Base-by-base conservation (phyloP, 2,113 vertebrate genomes). In the Atrichornis clamosus region DNA sequence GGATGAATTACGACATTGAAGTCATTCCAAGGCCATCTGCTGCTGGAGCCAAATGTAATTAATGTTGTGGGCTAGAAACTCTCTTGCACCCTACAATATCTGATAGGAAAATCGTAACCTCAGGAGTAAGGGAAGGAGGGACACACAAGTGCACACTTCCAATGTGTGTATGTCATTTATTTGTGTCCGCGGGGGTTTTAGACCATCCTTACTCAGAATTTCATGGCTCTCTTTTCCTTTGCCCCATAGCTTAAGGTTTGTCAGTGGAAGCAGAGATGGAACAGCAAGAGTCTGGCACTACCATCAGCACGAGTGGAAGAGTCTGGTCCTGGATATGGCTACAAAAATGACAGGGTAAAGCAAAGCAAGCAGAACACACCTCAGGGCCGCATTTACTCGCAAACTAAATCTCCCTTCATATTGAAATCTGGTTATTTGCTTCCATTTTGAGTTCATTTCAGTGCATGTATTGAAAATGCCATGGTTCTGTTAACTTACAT, bases 291-390 rank as follows among this genome's bases (percentile, higher is more conserved):
- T 99, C 72, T 99, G 99, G 99, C 99, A 98, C 35, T 99, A 99
- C 95, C 99, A 99, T 90, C 98, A 99, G 91, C 99, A 99, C 33
- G 99, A 99, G 13, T 99, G 99, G 99, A 99, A 99, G 96, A 99
- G 98, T 87, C 84, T 98, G 41, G 97, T 98, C 73, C 97, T 99
- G 92, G 99, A 99, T 96, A 99, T 99, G 98, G 97, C 98, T 56
- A 98, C 99, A 70, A 99, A 98, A 95, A 98, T 99, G 91, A 98
- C 98, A 52, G 99, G 99, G 99, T 99, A 98, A 98, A 98, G 18
- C 46, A 88, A 59, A 90, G 16, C 24, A 23, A 78, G 20, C 67
- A 79, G 26, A 58, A 6, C 27, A 24, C 21, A 5, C 15, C 59
- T 50, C 56, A 6, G 7, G 41, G 28, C 18, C 22, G 55, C 44